phyloP scores from a whole-genome alignment of 2,888 invertebrate genomes.

The Dynastes grantii region DNA sequence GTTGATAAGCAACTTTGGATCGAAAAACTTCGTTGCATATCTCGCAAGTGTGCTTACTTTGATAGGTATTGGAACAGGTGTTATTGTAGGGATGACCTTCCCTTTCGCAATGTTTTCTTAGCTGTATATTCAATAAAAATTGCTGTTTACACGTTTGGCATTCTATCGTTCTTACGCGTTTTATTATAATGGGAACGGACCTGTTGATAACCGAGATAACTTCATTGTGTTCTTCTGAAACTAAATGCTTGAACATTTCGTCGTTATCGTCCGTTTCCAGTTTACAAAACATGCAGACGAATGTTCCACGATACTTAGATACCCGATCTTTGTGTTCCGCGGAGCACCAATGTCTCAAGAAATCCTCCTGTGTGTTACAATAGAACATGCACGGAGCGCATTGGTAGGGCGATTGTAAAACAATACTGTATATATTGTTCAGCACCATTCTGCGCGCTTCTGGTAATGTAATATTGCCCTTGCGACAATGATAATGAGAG shows the following conservation, averaged over 20 bases:
- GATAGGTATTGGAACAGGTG: conserved; percentile 78
- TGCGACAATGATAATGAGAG: conserved; percentile 88
- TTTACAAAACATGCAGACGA: conserved; percentile 84
- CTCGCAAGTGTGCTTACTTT: conserved; percentile 76
- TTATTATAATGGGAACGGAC: conserved; percentile 85
- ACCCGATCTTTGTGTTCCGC: conserved; percentile 74
- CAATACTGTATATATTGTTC: conserved; percentile 84
- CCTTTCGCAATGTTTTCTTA: conserved; percentile 76
- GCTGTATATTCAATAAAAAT: conserved; percentile 84
- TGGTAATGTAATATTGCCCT: conserved; percentile 76
- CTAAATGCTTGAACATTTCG: conserved; percentile 80
- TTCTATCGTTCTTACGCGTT: conserved; percentile 76
- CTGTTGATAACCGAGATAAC: conserved; percentile 84
- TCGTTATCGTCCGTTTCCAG: conserved; percentile 77
- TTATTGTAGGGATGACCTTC: conserved; percentile 68
- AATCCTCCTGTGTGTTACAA: conserved; percentile 82
- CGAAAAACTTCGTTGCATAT: conserved; percentile 76
- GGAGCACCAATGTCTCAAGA: conserved; percentile 84
- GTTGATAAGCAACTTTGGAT: conserved; percentile 78
- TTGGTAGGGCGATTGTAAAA: conserved; percentile 88
- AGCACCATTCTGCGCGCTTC: conserved; percentile 78
- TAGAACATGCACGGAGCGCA: conserved; percentile 90
- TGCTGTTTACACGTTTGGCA: conserved; percentile 80
- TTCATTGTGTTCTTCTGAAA: conserved; percentile 79
- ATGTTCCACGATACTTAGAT: conserved; percentile 73